phyloP scores from a whole-genome alignment of 2,888 invertebrate genomes.

The Apantesis nais region DNA sequence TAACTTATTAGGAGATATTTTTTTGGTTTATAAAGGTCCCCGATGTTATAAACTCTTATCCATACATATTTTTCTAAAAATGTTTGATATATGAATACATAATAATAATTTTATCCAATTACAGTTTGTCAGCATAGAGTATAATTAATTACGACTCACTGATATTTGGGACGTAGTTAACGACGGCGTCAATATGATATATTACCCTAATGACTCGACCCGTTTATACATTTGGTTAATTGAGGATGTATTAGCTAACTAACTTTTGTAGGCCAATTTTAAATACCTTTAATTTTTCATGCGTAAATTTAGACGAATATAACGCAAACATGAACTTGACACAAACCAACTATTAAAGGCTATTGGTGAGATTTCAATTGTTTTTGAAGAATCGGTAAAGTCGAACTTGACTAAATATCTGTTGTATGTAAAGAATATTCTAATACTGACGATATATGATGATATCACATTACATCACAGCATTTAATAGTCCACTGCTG shows the following conservation, averaged over 20 bases:
- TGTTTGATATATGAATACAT: not conserved
- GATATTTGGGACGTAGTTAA: not conserved
- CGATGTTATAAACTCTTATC: not conserved
- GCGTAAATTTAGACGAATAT: not conserved
- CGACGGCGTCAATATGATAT: not conserved
- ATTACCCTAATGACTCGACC: slow-evolving; percentile 1
- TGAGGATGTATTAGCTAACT: not conserved
- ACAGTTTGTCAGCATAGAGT: not conserved
- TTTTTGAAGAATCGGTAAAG: not conserved
- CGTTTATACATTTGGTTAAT: not conserved
- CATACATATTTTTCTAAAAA: not conserved
- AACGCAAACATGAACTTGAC: not conserved
- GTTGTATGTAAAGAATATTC: too few species aligned
- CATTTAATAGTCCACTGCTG: too few species aligned
- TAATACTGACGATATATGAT: too few species aligned
- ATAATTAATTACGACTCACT: not conserved
- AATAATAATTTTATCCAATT: not conserved
- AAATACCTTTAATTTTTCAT: not conserved
- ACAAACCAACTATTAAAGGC: too few species aligned
- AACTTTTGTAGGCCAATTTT: not conserved
- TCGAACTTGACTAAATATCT: too few species aligned
- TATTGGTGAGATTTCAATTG: too few species aligned
- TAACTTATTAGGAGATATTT: too few species aligned
- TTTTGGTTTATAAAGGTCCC: not conserved
- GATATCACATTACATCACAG: too few species aligned